Conservation (phyloP, 2,888 invertebrate species). For the Alentia gelatinosa region DNA sequence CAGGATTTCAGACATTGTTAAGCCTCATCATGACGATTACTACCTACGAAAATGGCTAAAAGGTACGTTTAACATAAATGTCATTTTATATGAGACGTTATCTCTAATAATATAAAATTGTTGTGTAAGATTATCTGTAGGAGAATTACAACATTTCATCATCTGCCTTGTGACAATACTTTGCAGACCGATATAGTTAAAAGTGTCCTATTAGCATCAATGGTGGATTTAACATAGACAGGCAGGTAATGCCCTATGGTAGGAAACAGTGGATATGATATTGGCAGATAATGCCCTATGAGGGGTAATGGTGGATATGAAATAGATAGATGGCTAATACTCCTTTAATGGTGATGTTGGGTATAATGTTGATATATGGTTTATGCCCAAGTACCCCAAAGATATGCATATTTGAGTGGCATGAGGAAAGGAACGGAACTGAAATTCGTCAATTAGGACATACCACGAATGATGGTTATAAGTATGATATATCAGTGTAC, state of each 20-base stretch:
- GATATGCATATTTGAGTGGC: too few relatives aligned
- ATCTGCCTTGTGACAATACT: not conserved
- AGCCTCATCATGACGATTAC: conserved; percentile 68
- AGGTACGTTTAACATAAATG: conserved; percentile 63
- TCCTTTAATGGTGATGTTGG: too few relatives aligned
- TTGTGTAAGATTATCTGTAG: not conserved
- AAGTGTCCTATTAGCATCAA: too few relatives aligned
- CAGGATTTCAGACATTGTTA: conserved; percentile 56
- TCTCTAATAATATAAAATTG: not conserved
- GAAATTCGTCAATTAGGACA: too few relatives aligned
- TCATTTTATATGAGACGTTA: not conserved
- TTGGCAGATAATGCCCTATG: not conserved
- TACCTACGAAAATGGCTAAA: conserved; percentile 71
- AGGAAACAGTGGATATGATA: not conserved
- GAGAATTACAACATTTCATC: not conserved
- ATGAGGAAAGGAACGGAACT: too few relatives aligned
- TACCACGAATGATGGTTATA: too few relatives aligned
- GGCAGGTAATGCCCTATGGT: not conserved
- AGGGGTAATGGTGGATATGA: not conserved
- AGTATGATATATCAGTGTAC: too few relatives aligned
- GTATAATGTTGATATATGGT: too few relatives aligned
- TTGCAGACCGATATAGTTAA: too few relatives aligned
- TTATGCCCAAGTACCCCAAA: too few relatives aligned
- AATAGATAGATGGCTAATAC: too few relatives aligned
- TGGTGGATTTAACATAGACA: not conserved